Evolutionary conservation across 2,797 vertebrate genomes (phyloP), one percentile per base, ranked within the genome.

Genomic region (Morelia viridis): DNA sequence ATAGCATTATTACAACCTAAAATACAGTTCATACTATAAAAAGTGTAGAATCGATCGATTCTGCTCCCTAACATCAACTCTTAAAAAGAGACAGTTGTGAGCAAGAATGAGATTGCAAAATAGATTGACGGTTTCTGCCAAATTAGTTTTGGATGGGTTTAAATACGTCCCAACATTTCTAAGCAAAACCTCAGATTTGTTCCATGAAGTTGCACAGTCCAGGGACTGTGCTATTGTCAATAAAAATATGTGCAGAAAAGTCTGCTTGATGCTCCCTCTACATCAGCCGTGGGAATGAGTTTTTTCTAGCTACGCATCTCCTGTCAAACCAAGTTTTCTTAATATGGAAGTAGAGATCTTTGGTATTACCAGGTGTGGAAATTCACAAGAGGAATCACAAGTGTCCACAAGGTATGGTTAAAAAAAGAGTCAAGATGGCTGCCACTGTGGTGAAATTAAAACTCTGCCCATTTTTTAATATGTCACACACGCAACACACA

Each of bases 1-100:
- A 97, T 96, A 93, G 96, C 58, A 94, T 92, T 94, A 96, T 97
- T 97, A 97, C 97, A 96, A 96, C 97, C 95, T 97, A 97, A 95
- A 97, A 97, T 96, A 94, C 92, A 95, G 94, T 93, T 96, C 93
- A 94, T 92, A 71, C 93, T 95, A 97, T 91, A 91, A 64, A 97
- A 97, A 96, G 96, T 95, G 94, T 96, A 96, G 94, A 94, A 95
- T 95, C 97, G 96, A 97, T 96, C 96, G 94, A 95, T 96, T 95
- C 62, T 80, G 9, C 28, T 24, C 65, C 85, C 2, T 64, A 31
- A 80, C 85, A 92, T 80, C 22, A n/a, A 50, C 85, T 58, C 62
- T 68, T 80, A 89, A 80, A 4, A 12, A 53, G 31, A 35, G 58
- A 61, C 28, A 56, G 15, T 28, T 68, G 17, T 57, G 57, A 87